Percentiles rank a stretch among this genome's conserved stretches.
These are phyloP conservation scores for Oscheius sp. DNA, from an alignment of 2,888 invertebrate species.

Conservation along the genomic window DNA sequence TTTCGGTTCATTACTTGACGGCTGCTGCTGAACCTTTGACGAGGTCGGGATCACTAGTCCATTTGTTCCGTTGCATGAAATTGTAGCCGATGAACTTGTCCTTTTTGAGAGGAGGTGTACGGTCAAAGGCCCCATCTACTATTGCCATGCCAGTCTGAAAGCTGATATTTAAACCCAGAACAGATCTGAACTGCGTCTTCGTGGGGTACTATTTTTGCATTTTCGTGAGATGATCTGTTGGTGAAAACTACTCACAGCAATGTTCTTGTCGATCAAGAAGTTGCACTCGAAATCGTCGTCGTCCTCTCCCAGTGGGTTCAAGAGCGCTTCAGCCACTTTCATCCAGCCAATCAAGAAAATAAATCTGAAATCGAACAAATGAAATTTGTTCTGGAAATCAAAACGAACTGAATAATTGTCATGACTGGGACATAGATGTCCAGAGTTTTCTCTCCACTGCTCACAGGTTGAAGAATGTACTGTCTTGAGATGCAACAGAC, in stretches of 20 bases:
- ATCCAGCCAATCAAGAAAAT: conserved; percentile 51
- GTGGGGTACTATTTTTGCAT: not conserved
- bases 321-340: conserved; percentile 65
- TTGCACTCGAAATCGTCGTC: conserved; percentile 70
- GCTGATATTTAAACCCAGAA: not conserved
- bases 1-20: conserved; percentile 42
- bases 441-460: conserved; percentile 23
- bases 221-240: not conserved
- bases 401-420: conserved; percentile 62
- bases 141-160: conserved; percentile 59
- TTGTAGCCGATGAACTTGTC: conserved; percentile 53
- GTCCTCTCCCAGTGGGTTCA: conserved; percentile 69
- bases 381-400: conserved; percentile 30
- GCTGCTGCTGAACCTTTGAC: conserved; percentile 49
- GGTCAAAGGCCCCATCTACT: conserved; percentile 48
- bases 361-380: not conserved
- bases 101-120: conserved; percentile 42
- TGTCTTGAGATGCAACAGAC: conserved; percentile 56
- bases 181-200: not conserved
- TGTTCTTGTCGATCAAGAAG: conserved; percentile 60
- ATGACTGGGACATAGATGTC: conserved; percentile 59
- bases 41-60: conserved; percentile 22
- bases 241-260: conserved; percentile 39
- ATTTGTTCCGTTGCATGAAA: conserved; percentile 37
- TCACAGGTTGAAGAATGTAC: conserved; percentile 39